These are phyloP conservation scores for Sander vitreus DNA, from an alignment of 2,113 vertebrate genomes.

Conservation along the genomic window DNA sequence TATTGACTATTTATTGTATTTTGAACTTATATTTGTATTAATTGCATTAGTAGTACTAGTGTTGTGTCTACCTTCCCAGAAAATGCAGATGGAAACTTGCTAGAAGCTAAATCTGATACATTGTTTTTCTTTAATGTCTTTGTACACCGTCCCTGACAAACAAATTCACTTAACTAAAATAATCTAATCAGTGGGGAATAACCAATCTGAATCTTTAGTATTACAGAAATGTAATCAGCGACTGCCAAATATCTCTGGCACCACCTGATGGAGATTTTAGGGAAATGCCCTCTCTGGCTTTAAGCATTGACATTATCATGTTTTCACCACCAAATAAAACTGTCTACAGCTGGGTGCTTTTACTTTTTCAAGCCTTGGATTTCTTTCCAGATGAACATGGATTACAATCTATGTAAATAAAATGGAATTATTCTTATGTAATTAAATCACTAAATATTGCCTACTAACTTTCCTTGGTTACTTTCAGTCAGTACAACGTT, in stretches of 20 bases:
- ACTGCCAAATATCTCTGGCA: slow-evolving; percentile 22
- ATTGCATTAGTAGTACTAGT: neutral
- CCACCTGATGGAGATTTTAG: slow-evolving; percentile 48
- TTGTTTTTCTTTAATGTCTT: neutral
- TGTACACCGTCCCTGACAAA: too few species aligned
- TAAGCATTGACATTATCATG: neutral
- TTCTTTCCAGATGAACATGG: neutral
- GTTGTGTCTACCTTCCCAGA: neutral
- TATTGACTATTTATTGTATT: neutral
- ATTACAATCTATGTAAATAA: neutral
- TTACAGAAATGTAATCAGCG: neutral
- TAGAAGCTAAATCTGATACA: neutral
- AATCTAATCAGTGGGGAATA: neutral
- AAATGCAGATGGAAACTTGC: too few species aligned
- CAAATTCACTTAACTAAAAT: neutral
- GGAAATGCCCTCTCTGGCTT: neutral
- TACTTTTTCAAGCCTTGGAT: neutral
- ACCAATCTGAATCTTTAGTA: neutral
- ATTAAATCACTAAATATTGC: neutral
- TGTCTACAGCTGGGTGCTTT: neutral
- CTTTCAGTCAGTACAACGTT: neutral
- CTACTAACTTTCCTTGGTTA: too few species aligned
- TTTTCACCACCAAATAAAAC: neutral
- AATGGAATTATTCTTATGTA: too few species aligned
- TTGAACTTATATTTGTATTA: neutral